phyloP scores from a whole-genome alignment of 2,797 vertebrate genomes.

The Protonibea diacanthus region DNA sequence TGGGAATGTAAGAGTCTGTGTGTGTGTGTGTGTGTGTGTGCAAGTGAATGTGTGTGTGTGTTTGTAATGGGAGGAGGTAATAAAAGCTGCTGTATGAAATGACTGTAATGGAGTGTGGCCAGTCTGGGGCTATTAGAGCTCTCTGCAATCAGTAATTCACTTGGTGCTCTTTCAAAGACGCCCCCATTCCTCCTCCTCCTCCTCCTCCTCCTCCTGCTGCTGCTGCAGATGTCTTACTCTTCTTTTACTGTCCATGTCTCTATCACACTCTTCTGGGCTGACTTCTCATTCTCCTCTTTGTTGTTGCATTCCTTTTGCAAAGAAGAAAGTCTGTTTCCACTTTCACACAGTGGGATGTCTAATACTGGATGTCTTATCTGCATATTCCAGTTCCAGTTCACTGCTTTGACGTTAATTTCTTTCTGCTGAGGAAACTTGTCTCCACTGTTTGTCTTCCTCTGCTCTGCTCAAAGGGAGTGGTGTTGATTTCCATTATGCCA shows the following conservation, averaged over 20 bases:
- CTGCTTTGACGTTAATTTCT: conserved; percentile 42
- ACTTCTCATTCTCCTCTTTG: conserved; percentile 19
- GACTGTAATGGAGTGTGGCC: conserved; percentile 81
- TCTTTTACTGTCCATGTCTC: conserved; percentile 59
- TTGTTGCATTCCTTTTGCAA: conserved; percentile 52
- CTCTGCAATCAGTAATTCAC: conserved; percentile 82
- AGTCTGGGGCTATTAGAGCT: conserved; percentile 82
- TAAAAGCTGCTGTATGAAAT: conserved; percentile 82
- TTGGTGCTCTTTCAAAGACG: conserved; percentile 69
- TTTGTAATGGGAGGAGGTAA: conserved; percentile 79
- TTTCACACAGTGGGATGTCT: conserved; percentile 57
- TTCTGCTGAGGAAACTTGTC: conserved; percentile 30
- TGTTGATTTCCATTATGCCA: conserved; percentile 61
- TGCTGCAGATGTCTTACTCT: conserved; percentile 59
- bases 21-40: conserved; percentile 25
- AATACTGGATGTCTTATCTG: conserved; percentile 59
- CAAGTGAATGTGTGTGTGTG: conserved; percentile 26
- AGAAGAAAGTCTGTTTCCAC: conserved; percentile 69
- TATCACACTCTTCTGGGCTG: conserved; percentile 46
- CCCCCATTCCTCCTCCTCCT: conserved; percentile 47
- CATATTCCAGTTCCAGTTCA: conserved; percentile 58
- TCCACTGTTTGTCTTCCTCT: conserved; percentile 44
- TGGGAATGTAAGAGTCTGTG: conserved; percentile 45
- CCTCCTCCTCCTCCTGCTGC: conserved; percentile 35
- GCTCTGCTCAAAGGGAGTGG: conserved; percentile 48